A percentile compares a stretch with the other conserved stretches of the same genome.
Conservation (phyloP, 92 coral and sea anemone genomes). For the Zoanthus sansibaricus region DNA sequence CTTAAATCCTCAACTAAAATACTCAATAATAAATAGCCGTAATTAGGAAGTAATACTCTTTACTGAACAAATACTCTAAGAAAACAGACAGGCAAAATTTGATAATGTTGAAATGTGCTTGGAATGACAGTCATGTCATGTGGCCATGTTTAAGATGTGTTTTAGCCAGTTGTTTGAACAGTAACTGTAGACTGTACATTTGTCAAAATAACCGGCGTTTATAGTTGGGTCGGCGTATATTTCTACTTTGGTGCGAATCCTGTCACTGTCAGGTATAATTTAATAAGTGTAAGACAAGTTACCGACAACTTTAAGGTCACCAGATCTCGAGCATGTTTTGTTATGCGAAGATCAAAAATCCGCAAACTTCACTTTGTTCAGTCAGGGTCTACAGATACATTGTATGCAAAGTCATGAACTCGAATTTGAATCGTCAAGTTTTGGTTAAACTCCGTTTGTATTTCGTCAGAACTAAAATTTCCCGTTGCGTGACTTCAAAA, state of each 20-base stretch:
- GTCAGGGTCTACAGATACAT: not conserved
- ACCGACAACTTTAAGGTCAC: conserved; percentile 9
- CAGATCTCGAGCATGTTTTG: not conserved
- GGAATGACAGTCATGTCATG: conserved; percentile 13
- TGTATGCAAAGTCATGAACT: not conserved
- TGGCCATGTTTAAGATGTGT: conserved; percentile 2
- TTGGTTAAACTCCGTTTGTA: no score
- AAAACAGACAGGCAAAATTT: conserved; percentile 20
- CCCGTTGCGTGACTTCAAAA: no score
- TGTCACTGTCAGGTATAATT: not conserved
- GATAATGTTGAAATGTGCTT: not conserved
- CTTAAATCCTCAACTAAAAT: not conserved
- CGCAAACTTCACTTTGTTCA: no score
- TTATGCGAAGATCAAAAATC: not conserved
- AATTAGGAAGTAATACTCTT: not conserved
- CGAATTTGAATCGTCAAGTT: no score
- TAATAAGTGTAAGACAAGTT: not conserved
- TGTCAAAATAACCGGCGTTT: not conserved
- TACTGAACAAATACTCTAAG: conserved; percentile 22
- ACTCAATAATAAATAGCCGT: not conserved
- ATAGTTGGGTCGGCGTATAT: not conserved
- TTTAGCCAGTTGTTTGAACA: conserved; percentile 1
- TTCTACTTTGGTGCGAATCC: not conserved
- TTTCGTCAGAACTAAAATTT: no score
- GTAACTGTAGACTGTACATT: not conserved